These are phyloP conservation scores for Drosophila bocki DNA, from an alignment of 1,140 invertebrate genomes.

Conservation along the genomic window DNA sequence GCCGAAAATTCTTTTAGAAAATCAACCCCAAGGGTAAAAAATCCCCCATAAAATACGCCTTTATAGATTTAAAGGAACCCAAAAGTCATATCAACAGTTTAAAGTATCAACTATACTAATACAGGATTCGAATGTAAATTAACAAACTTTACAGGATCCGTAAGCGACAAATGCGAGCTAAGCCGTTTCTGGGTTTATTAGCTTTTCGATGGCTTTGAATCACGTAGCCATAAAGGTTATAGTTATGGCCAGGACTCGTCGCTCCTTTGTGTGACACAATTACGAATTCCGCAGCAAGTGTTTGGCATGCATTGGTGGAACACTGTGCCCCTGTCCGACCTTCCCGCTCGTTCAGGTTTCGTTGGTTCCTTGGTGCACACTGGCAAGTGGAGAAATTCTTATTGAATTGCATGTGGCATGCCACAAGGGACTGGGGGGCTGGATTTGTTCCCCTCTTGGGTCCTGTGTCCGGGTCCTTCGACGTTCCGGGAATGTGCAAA, in stretches of 20 bases:
- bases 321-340: slow-evolving; percentile 2
- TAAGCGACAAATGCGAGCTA: slow-evolving; percentile 17
- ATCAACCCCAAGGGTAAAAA: not conserved
- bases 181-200: slow-evolving; percentile 19
- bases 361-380: slow-evolving; percentile 3
- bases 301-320: slow-evolving; percentile 54
- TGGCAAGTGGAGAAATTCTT: slow-evolving; percentile 50
- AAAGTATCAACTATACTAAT: not conserved
- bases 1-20: not conserved
- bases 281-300: slow-evolving; percentile 53
- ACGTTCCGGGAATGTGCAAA: slow-evolving; percentile 35
- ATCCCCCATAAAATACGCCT: not conserved
- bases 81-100: not conserved
- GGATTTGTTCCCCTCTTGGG: slow-evolving; percentile 22
- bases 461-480: slow-evolving; percentile 16
- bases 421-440: slow-evolving; percentile 36
- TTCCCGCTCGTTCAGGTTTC: not conserved
- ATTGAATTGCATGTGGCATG: slow-evolving; percentile 56
- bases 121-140: slow-evolving; percentile 10
- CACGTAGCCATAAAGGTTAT: slow-evolving; percentile 48
- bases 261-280: slow-evolving; percentile 48
- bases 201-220: slow-evolving; percentile 31
- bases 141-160: not conserved
- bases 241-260: slow-evolving; percentile 40
- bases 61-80: not conserved